phyloP scores from a whole-genome alignment of 2,797 vertebrate species.

The Rousettus madagascariensis region DNA sequence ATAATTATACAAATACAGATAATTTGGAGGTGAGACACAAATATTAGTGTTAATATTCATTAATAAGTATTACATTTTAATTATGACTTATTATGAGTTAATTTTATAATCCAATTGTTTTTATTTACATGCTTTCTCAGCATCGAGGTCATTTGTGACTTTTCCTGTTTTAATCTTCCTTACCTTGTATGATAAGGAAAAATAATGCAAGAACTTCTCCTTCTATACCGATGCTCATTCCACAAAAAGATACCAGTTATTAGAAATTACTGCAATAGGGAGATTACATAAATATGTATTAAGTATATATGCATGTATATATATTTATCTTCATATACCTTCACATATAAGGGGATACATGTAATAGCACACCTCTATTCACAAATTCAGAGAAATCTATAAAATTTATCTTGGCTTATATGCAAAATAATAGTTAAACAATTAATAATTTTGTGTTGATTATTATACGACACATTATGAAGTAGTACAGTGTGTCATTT shows the following conservation, averaged over 20 bases:
- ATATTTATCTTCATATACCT: neutral
- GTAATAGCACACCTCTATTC: neutral
- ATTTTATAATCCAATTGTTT: neutral
- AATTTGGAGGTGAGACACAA: neutral
- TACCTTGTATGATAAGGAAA: neutral
- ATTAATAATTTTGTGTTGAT: neutral
- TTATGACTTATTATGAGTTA: neutral
- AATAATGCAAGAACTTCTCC: neutral
- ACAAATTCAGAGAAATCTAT: neutral
- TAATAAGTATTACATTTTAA: neutral
- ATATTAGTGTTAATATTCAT: neutral
- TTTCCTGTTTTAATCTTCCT: neutral
- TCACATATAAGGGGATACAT: neutral
- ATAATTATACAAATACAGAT: neutral
- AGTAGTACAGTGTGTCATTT: neutral
- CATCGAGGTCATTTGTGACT: neutral
- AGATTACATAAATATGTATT: neutral
- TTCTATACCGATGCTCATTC: neutral
- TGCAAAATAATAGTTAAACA: neutral
- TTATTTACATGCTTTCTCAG: neutral
- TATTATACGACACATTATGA: neutral
- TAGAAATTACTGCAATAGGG: neutral
- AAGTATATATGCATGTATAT: neutral
- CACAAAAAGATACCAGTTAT: neutral
- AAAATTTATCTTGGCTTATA: neutral